Evolutionary conservation across 2,888 invertebrate genomes (phyloP), one percentile per base, ranked within the genome.

Genomic region (Drosophila anceps): DNA sequence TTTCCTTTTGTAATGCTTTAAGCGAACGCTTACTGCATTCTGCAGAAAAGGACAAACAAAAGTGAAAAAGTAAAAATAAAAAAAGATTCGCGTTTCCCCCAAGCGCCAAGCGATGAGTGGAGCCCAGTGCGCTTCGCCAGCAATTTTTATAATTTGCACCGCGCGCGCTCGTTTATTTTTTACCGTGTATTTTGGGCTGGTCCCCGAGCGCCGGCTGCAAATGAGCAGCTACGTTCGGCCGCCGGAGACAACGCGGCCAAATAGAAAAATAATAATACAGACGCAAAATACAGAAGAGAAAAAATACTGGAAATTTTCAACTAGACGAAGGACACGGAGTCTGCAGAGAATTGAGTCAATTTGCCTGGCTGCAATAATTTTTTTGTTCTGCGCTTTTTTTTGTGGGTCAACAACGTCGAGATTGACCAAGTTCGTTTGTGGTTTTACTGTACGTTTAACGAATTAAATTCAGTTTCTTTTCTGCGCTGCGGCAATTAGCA

Each of bases 91-190:
- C 80, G 60, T 46, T 37, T 50, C 37, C 64, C 77, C 72, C 75
- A 62, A 67, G 68, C 55, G 77, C 18, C 67, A 44, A 50, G 77
- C 77, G 77, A 58, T 78, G 77, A 78, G 77, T 76, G 77, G 67
- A 62, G 77, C 61, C 67, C 61, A 43, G 82, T 74, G 84, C 78
- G 90, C 85, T 88, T 90, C 85, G 90, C 86, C 81, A 90, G 88
- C 90, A 88, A 71, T 84, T 90, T 88, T 90, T 86, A 82, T 90
- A 90, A 86, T 90, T 86, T 86, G 81, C 90, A 86, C 81, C 69
- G 69, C 29, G 43, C 29, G 12, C 39, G 12, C 31, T 18, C 50
- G 18, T 33, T 48, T 48, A 50, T 48, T 69, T 68, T 48, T 18
- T 39, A 2, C 24, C 10, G 46, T 53, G 29, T 51, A 62, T 39